Conservation (phyloP, 2,888 invertebrate species). For the Carabus problematicus region DNA sequence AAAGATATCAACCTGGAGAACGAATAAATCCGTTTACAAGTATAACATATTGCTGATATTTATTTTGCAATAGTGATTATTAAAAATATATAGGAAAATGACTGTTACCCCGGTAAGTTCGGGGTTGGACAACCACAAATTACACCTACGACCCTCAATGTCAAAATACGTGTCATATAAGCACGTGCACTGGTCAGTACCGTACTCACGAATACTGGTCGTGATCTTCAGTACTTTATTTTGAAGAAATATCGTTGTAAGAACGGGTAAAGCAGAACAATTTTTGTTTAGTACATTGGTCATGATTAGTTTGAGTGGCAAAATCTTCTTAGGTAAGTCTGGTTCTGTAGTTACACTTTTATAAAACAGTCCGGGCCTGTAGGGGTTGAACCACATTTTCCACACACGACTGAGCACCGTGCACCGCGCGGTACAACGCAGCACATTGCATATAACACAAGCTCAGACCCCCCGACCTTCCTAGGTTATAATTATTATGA, state of each 20-base stretch:
- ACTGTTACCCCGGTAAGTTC: not conserved
- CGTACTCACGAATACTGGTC: not conserved
- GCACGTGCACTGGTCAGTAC: conserved; percentile 1
- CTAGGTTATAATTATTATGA: conserved; percentile 3
- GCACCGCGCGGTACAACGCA: conserved; percentile 5
- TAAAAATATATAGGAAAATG: too few species aligned
- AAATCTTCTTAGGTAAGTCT: too few species aligned
- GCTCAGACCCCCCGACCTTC: not conserved
- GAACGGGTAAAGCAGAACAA: too few species aligned
- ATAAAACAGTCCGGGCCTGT: conserved; percentile 13
- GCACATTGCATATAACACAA: not conserved
- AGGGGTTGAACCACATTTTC: conserved; percentile 16
- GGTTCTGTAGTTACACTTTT: too few species aligned
- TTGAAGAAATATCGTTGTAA: too few species aligned
- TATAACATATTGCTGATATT: too few species aligned
- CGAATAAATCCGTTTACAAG: too few species aligned
- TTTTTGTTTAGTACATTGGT: too few species aligned
- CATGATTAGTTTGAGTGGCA: too few species aligned
- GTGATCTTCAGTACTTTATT: too few species aligned
- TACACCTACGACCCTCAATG: conserved; percentile 20
- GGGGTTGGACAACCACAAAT: conserved; percentile 17
- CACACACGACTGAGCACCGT: conserved; percentile 11
- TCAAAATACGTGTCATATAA: conserved; percentile 17
- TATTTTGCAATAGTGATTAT: too few species aligned
- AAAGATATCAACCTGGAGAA: too few species aligned